Base-by-base conservation (phyloP, 1,140 invertebrate genomes). In the Cherax quadricarinatus region DNA sequence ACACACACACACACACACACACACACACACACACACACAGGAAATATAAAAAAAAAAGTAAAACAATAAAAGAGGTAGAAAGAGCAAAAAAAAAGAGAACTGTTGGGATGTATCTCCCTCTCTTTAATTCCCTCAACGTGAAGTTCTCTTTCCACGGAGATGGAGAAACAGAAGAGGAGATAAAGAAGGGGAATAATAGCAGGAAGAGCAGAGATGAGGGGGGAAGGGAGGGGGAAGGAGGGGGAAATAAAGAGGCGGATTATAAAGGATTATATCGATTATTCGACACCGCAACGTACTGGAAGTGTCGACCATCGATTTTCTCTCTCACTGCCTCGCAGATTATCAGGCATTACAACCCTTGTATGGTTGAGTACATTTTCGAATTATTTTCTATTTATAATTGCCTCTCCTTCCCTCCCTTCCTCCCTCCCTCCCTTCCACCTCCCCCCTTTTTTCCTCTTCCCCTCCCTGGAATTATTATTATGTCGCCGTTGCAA, bases 161-260 rank as follows among this genome's bases (percentile, higher is more conserved):
- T 88, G 86, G 86, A 88, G 86, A 81, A 88, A 81, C 78, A 88
- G 86, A 88, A 88, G n/a, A 81, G 86, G 48, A 60, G 86, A 88
- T 88, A 88, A 88, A 88, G 86, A 41, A 60, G 86, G 78, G 62
- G 51, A 88, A 88, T 88, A 88, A 88, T 88, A n/a, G 75, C 14
- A 57, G 24, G 24, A 30, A 53, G 30, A 82, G 80, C 16, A 53
- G 80, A 79, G 60, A 79, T 30, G 62, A 30, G 75, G 24, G 78
- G 86, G 53, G 60, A n/a, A 30, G 2, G n/a, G n/a, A 16, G n/a
- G 48, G 14, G 79, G 14, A 21, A 81, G 16, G 16, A 48, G 16
- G 16, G 12, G 10, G 30, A 53, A n/a, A 51, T 7, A 21, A 49
- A 4, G 81, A 5, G 81, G 14, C 3, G 18, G 51, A 81, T 81